Conservation (phyloP, 2,113 vertebrate species). For the Pedionomus torquatus region DNA sequence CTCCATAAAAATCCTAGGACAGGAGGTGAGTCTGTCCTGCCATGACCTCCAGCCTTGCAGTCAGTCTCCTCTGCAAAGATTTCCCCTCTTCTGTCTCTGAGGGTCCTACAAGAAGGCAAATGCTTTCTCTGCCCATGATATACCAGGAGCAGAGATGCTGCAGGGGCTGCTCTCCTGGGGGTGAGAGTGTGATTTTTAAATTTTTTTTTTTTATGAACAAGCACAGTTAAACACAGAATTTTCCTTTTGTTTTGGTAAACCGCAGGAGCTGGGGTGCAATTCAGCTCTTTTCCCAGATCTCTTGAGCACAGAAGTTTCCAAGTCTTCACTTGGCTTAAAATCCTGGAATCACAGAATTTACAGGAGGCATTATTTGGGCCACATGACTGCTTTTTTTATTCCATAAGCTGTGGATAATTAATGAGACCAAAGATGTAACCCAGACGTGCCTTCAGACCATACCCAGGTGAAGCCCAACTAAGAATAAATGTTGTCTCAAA, state of each 20-base stretch:
- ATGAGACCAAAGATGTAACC: neutral
- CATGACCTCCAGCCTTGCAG: neutral
- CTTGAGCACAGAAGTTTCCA: too few relatives aligned
- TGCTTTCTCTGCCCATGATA: neutral
- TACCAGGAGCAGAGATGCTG: neutral
- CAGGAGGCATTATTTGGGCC: neutral
- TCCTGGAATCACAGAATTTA: neutral
- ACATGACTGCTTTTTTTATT: neutral
- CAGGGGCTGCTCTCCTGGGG: neutral
- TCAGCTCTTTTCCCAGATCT: neutral
- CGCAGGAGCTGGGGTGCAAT: neutral
- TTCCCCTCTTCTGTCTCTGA: neutral
- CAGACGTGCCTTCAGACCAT: neutral
- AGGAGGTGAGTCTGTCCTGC: neutral
- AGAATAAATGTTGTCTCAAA: neutral
- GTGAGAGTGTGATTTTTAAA: rapidly evolving
- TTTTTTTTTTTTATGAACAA: neutral
- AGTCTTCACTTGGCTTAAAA: too few relatives aligned
- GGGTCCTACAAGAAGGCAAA: neutral
- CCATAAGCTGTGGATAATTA: neutral
- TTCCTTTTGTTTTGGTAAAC: neutral
- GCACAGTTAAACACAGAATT: neutral
- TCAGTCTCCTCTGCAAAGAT: neutral
- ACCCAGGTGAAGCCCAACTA: neutral
- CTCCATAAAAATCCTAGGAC: neutral